Conservation (phyloP, 2,113 vertebrate genomes). For the Microtus ochrogaster region DNA sequence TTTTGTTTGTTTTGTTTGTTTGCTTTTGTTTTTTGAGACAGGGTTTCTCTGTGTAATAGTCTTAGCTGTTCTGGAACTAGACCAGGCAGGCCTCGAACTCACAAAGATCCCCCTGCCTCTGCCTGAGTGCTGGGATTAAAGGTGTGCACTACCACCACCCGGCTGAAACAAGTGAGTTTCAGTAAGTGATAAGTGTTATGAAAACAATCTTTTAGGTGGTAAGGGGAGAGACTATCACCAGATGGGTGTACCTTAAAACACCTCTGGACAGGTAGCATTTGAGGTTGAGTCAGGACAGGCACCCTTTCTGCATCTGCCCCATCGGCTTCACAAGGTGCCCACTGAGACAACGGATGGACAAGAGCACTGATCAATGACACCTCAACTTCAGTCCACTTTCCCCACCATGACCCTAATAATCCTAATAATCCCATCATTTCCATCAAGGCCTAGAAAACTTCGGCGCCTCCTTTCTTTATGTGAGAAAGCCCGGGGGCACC, state of each 20-base stretch:
- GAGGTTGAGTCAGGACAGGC: neutral
- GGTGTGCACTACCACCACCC: too few relatives aligned
- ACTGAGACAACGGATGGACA: neutral
- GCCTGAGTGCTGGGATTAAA: too few relatives aligned
- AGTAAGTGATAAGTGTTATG: neutral
- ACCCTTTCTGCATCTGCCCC: neutral
- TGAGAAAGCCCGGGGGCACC: neutral
- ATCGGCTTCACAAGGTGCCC: neutral
- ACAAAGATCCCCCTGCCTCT: too few relatives aligned
- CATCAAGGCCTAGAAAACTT: neutral
- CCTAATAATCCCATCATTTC: conserved; percentile 20
- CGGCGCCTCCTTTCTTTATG: neutral
- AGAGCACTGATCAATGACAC: neutral
- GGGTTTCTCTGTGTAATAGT: too few relatives aligned
- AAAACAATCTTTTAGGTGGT: neutral
- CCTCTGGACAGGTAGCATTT: neutral
- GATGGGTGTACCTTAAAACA: neutral
- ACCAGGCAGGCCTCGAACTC: too few relatives aligned
- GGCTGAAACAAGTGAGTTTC: neutral
- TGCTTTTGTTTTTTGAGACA: too few relatives aligned
- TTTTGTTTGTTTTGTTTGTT: too few relatives aligned
- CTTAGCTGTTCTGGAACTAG: too few relatives aligned
- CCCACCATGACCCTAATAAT: neutral
- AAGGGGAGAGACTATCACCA: neutral
- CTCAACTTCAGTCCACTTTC: neutral